A percentile compares a stretch with the other conserved stretches of the same genome.
Evolutionary conservation across 1,140 invertebrate species (phyloP).

Genomic region (Drosophila nikananu): DNA sequence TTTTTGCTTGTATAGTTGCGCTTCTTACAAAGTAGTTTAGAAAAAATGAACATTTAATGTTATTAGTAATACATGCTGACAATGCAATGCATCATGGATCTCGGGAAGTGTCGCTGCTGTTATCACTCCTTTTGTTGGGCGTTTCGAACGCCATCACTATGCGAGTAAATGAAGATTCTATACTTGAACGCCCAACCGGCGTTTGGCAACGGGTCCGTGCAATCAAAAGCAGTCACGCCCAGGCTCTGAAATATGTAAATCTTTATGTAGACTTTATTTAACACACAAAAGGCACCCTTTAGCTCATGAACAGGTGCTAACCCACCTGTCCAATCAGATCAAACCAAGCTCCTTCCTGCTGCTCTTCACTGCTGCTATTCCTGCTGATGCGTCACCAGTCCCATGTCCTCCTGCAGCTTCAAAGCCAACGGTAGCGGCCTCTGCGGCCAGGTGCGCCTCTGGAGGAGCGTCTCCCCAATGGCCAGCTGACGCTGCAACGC

Average conservation of each 20-base stretch:
- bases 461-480: slow-evolving; percentile 82
- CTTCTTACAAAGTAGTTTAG: slow-evolving; percentile 44
- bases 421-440: slow-evolving; percentile 76
- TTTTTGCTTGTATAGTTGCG: slow-evolving; percentile 35
- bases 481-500: slow-evolving; percentile 86
- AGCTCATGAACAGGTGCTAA: neutral
- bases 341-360: neutral
- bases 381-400: slow-evolving; percentile 44
- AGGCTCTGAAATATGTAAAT: neutral
- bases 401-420: slow-evolving; percentile 66
- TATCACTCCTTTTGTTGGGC: slow-evolving; percentile 65
- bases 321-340: slow-evolving; percentile 6
- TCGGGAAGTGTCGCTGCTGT: slow-evolving; percentile 39
- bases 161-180: slow-evolving; percentile 22
- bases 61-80: slow-evolving; percentile 21
- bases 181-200: neutral
- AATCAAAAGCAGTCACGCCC: neutral
- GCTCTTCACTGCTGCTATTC: slow-evolving; percentile 32
- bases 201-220: neutral
- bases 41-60: slow-evolving; percentile 63
- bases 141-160: slow-evolving; percentile 62
- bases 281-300: neutral
- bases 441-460: slow-evolving; percentile 80
- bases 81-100: slow-evolving; percentile 29
- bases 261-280: neutral